These are phyloP conservation scores for Cecropterus lyciades DNA, from an alignment of 1,140 invertebrate genomes.

Conservation along the genomic window DNA sequence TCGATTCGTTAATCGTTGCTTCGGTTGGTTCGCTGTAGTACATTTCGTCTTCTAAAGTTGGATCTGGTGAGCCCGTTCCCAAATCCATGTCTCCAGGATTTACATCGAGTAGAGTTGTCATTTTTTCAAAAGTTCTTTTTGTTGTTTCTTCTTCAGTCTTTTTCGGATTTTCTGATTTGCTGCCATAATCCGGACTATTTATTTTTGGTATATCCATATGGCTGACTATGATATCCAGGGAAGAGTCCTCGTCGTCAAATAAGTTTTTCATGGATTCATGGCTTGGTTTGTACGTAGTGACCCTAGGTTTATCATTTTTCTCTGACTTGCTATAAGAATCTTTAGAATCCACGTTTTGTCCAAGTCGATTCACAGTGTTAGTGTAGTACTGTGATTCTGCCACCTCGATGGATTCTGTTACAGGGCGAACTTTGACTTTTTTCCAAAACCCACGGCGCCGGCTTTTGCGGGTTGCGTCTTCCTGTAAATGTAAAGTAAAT, in stretches of 20 bases:
- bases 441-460: constrained; percentile 87
- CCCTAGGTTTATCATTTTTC: constrained; percentile 51
- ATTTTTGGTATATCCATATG: constrained; percentile 68
- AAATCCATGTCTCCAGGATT: constrained; percentile 70
- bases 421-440: constrained; percentile 85
- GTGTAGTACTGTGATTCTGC: constrained; percentile 87
- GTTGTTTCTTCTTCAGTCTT: constrained; percentile 43
- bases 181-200: constrained; percentile 37
- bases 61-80: constrained; percentile 74
- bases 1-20: constrained; percentile 43
- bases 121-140: constrained; percentile 37
- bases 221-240: constrained; percentile 50
- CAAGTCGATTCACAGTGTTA: constrained; percentile 77
- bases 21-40: constrained; percentile 62
- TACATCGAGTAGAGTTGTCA: constrained; percentile 47
- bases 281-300: constrained; percentile 75
- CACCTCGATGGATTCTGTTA: constrained; percentile 86
- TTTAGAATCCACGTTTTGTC: constrained; percentile 56
- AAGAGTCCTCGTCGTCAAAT: constrained; percentile 54
- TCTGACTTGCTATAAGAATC: constrained; percentile 49
- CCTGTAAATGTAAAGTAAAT: constrained; percentile 49
- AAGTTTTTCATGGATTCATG: constrained; percentile 68
- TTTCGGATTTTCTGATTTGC: constrained; percentile 41
- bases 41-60: constrained; percentile 60
- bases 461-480: constrained; percentile 61